These are phyloP conservation scores for Arizona elegans DNA, from an alignment of 2,113 vertebrate genomes.

Conservation along the genomic window DNA sequence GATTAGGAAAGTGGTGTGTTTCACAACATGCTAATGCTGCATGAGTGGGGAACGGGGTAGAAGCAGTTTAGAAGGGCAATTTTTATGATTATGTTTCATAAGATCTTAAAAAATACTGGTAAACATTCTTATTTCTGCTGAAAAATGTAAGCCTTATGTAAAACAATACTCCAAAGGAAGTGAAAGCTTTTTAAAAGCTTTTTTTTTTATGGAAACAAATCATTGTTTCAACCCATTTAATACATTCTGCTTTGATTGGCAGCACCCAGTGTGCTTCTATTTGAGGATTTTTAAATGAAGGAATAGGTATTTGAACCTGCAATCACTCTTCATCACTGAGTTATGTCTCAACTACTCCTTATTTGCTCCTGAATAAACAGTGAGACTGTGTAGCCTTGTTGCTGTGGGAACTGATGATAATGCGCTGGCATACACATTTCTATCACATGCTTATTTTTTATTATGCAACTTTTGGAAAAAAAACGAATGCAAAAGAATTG, in stretches of 20 bases:
- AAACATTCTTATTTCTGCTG: background rate
- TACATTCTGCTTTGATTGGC: background rate
- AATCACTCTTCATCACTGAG: background rate
- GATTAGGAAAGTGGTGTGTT: slow-evolving; percentile 7
- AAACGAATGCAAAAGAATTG: background rate
- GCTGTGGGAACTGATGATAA: background rate
- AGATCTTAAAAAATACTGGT: background rate
- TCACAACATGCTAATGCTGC: slow-evolving; percentile 3
- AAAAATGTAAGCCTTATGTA: background rate
- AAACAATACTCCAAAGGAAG: background rate
- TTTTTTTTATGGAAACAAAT: background rate
- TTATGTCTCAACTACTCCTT: background rate
- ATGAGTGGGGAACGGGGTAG: background rate
- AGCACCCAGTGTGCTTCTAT: background rate
- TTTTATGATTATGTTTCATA: background rate
- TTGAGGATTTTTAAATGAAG: background rate
- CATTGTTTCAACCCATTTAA: background rate
- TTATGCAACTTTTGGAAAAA: background rate
- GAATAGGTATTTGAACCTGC: background rate
- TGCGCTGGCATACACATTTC: background rate
- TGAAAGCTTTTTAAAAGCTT: background rate
- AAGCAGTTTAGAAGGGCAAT: background rate
- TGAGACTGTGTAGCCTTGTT: background rate
- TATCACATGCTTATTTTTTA: background rate
- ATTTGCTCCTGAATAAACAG: background rate